phyloP scores from a whole-genome alignment of 2,888 invertebrate species.

The Drosophila tripunctata region DNA sequence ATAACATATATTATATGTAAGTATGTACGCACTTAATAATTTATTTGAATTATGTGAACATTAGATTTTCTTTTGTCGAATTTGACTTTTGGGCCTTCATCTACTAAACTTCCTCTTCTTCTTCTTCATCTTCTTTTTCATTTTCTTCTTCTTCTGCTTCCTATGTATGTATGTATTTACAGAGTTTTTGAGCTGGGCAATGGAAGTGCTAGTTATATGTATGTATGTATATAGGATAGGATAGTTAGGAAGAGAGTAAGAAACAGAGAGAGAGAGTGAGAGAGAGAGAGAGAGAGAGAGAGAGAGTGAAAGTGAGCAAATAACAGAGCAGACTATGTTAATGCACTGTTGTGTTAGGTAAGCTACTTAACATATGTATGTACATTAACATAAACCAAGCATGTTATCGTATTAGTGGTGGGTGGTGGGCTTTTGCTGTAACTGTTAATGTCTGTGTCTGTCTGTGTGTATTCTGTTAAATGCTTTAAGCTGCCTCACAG shows the following conservation, averaged over 20 bases:
- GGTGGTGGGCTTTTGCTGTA: conserved; percentile 26
- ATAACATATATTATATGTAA: too few relatives aligned
- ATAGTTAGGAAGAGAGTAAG: conserved; percentile 2
- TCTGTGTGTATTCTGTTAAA: conserved; percentile 5
- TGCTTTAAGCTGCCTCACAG: conserved; percentile 21
- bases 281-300: not conserved
- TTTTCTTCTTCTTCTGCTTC: not conserved
- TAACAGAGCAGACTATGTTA: conserved; percentile 1
- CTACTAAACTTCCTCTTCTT: conserved; percentile 4
- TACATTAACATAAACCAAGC: not conserved
- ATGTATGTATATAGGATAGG: conserved; percentile 1
- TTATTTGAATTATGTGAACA: conserved; percentile 40
- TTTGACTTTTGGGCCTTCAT: conserved; percentile 34
- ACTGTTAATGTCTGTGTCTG: not conserved
- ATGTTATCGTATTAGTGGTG: conserved; percentile 16
- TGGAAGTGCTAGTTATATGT: conserved; percentile 28
- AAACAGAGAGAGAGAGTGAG: not conserved
- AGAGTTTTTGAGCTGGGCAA: conserved; percentile 31
- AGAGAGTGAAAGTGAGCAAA: not conserved
- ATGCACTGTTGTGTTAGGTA: not conserved
- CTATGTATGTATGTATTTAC: conserved; percentile 42
- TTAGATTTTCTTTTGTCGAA: conserved; percentile 27
- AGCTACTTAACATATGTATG: not conserved
- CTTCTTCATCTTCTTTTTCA: not conserved
- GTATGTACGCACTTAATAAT: conserved; percentile 50